Conservation (phyloP, 2,888 invertebrate genomes). For the Sussaba pulchella region DNA sequence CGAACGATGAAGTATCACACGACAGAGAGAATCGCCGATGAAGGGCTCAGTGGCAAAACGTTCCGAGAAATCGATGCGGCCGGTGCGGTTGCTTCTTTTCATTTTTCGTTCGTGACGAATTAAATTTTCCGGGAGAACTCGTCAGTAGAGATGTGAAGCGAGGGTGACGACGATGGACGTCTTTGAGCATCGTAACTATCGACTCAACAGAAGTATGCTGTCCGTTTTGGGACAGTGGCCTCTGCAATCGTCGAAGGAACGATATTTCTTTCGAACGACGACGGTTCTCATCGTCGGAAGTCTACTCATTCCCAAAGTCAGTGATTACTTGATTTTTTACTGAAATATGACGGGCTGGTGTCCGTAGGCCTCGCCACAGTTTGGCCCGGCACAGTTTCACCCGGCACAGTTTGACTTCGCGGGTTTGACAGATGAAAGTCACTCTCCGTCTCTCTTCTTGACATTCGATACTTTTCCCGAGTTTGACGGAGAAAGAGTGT, state of each 20-base stretch:
- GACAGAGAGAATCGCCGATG: constrained; percentile 1
- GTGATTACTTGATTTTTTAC: not conserved
- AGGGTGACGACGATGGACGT: constrained; percentile 42
- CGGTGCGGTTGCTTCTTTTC: no score
- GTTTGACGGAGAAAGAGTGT: no score
- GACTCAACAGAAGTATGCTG: constrained; percentile 28
- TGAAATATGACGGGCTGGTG: not conserved
- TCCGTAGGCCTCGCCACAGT: not conserved
- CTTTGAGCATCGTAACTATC: constrained; percentile 40
- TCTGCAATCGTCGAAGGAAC: constrained; percentile 25
- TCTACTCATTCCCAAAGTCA: constrained; percentile 48
- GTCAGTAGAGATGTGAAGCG: constrained; percentile 3
- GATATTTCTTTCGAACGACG: constrained; percentile 19
- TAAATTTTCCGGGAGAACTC: no score
- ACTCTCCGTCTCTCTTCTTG: no score
- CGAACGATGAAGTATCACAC: no score
- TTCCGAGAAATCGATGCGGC: no score
- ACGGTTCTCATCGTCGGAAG: constrained; percentile 31
- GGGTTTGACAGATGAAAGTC: no score
- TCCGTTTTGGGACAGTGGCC: constrained; percentile 48
- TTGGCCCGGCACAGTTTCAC: no score
- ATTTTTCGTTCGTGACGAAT: no score
- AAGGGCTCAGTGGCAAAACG: not conserved
- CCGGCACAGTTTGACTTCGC: no score
- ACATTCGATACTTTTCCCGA: no score